Base-by-base conservation (phyloP, 2,797 vertebrate genomes). In the Sebastes hubbsi region DNA sequence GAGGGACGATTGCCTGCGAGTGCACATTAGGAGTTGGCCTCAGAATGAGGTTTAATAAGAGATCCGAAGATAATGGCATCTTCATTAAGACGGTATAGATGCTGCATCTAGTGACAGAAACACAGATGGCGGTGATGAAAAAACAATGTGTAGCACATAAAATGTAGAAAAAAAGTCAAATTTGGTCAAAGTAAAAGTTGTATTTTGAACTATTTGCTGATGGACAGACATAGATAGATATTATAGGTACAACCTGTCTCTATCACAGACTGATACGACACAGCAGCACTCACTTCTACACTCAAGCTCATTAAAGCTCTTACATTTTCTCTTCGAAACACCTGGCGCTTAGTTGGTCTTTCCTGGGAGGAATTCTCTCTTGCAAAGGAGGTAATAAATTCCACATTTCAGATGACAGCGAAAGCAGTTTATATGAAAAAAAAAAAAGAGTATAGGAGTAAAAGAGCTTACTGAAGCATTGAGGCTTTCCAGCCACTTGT, bases 41-140 rank as follows among this genome's bases (percentile, higher is more conserved):
- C 20, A 4, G 8, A 86, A 58, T 73, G 20, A 38, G 61, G 54
- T 79, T 80, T 75, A 54, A 80, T 68, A 78, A 77, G 62, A 66
- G 6, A 69, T 78, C 36, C 18, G 36, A 16, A 56, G 67, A 10
- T 46, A 77, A 61, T 36, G 42, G 61, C 49, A 71, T 76, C 70
- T 84, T 73, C 52, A 80, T 77, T 60, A 59, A 49, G 29, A 70
- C 25, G 49, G 14, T 55, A 18, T 42, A 60, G 55, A 81, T 6
- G 54, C n/a, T 36, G 32, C 82, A 78, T 69, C 42, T 78, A 56
- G 16, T 73, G 52, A 66, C 34, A 77, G 10, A 74, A 63, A 80
- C 49, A 49, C 77, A 78, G 46, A 71, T 52, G 22, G 29, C 1
- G 5, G 42, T 18, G 66, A 62, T 34, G 24, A 1, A 67, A 83